Percentiles rank a stretch among this genome's conserved stretches.
Conservation (phyloP, 2,113 vertebrate species). For the Lepus timidus region DNA sequence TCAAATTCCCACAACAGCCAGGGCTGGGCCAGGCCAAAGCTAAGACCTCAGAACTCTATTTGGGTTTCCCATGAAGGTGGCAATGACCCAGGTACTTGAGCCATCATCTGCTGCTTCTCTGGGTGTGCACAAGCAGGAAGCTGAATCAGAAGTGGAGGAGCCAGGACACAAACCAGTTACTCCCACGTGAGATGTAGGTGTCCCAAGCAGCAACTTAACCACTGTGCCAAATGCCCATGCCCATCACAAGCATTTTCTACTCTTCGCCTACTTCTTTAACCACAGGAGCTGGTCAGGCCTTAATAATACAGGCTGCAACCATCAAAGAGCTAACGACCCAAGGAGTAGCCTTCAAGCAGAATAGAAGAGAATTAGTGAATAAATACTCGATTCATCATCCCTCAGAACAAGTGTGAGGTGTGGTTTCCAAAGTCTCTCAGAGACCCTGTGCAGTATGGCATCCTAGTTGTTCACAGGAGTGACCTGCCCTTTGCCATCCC, state of each 20-base stretch:
- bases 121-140: no score
- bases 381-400: background rate
- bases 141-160: no score
- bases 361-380: background rate
- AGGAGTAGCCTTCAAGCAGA: conserved; percentile 13
- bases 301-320: background rate
- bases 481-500: background rate
- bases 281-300: background rate
- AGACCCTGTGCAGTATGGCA: background rate
- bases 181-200: no score
- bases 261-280: background rate
- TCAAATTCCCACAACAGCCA: no score
- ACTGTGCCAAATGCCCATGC: no score
- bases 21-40: no score
- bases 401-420: background rate
- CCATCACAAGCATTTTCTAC: background rate
- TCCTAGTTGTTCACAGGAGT: background rate
- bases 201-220: no score
- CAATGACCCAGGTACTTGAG: no score
- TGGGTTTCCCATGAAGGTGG: no score
- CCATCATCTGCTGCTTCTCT: no score
- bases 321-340: background rate
- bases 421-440: background rate
- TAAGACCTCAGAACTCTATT: no score
- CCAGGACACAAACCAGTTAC: no score